phyloP scores from a whole-genome alignment of 92 coral and sea anemone genomes.

The Epizoanthus scotinus region DNA sequence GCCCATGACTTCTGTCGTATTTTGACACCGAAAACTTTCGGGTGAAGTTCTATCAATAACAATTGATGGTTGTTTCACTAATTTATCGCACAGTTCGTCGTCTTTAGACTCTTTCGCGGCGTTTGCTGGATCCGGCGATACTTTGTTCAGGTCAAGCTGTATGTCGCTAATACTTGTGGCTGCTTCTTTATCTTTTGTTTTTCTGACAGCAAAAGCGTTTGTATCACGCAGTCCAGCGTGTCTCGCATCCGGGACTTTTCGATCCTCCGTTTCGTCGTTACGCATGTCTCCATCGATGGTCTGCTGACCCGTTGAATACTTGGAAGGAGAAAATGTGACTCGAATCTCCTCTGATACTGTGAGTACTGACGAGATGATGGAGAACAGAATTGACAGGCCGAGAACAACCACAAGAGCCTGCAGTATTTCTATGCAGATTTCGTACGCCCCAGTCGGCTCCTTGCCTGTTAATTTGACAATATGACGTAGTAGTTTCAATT shows the following conservation, averaged over 20 bases:
- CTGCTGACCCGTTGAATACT: constrained; percentile 34
- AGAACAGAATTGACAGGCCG: constrained; percentile 91
- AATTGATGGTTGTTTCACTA: no score
- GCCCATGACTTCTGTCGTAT: background rate
- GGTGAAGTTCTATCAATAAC: background rate
- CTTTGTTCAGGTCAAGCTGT: background rate
- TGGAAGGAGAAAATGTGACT: constrained; percentile 67
- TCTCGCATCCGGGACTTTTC: constrained; percentile 41
- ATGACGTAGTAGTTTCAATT: no score
- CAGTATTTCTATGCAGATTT: constrained; percentile 66
- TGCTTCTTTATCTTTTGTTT: background rate
- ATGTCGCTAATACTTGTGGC: background rate
- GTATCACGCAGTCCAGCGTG: constrained; percentile 32
- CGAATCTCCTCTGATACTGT: constrained; percentile 86
- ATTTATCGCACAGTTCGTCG: background rate
- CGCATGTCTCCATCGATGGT: constrained; percentile 12
- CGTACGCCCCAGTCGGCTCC: constrained; percentile 61
- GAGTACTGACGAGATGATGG: constrained; percentile 82
- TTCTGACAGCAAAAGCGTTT: constrained; percentile 35
- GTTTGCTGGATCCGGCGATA: background rate
- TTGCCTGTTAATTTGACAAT: constrained; percentile 58
- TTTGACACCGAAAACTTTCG: background rate
- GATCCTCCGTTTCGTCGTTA: background rate
- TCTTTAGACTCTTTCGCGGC: background rate
- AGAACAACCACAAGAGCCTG: constrained; percentile 84